Percentiles rank a stretch among this genome's conserved stretches.
Evolutionary conservation across 2,888 invertebrate genomes (phyloP).

Genomic region (Trachelus troglodyta): DNA sequence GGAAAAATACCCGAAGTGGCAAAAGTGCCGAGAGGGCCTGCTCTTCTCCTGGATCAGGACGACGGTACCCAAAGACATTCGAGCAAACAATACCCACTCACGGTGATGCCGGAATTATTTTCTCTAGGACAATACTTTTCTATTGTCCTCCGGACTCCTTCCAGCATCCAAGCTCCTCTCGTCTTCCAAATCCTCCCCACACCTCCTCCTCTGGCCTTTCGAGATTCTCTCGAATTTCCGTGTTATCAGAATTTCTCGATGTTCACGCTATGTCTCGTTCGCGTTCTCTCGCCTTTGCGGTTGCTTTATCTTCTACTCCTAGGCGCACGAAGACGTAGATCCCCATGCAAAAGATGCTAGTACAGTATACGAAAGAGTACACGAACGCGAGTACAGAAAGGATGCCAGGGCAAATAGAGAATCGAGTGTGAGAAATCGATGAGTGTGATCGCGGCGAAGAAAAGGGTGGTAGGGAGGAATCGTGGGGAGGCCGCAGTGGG

Average conservation of each 20-base stretch:
- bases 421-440: conserved; percentile 62
- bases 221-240: not conserved
- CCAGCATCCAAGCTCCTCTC: conserved; percentile 21
- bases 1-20: not conserved
- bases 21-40: not conserved
- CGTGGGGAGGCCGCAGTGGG: conserved; percentile 17
- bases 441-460: conserved; percentile 56
- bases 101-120: not conserved
- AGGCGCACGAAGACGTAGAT: not conserved
- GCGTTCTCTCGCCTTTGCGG: not conserved
- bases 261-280: conserved; percentile 20
- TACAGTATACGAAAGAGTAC: not conserved
- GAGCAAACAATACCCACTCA: conserved; percentile 7
- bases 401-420: conserved; percentile 20
- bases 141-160: not conserved
- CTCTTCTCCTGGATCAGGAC: not conserved
- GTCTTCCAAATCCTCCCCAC: conserved; percentile 6
- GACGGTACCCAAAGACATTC: not conserved
- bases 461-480: not conserved
- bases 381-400: not conserved
- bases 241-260: conserved; percentile 8
- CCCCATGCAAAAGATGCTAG: not conserved
- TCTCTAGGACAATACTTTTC: not conserved
- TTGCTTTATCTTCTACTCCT: not conserved
- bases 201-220: conserved; percentile 4